These are phyloP conservation scores for Eubasilissa splendida DNA, from an alignment of 2,888 invertebrate species.

Conservation along the genomic window DNA sequence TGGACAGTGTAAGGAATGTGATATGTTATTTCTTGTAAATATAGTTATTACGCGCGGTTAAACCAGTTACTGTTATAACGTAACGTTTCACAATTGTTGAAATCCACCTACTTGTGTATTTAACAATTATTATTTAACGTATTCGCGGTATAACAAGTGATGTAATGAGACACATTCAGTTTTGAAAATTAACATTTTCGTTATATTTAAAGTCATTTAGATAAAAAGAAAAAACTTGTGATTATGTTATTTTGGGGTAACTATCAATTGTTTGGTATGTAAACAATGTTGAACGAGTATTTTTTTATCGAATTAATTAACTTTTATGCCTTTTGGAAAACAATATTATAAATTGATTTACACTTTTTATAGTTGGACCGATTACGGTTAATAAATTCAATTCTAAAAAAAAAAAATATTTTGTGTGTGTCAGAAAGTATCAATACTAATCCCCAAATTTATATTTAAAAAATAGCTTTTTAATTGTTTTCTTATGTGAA, in stretches of 20 bases:
- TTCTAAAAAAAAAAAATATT: not conserved
- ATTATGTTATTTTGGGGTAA: no score
- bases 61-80: constrained; percentile 18
- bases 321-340: no score
- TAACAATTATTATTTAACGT: not conserved
- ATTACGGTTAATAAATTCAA: no score
- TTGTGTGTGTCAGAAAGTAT: not conserved
- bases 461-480: no score
- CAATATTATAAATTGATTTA: no score
- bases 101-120: not conserved
- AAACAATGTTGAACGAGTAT: no score
- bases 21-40: constrained; percentile 34
- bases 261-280: no score
- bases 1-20: constrained; percentile 27
- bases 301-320: no score
- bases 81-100: not conserved
- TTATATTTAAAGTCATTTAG: not conserved
- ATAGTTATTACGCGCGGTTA: constrained; percentile 13
- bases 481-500: no score
- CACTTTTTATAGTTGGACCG: no score
- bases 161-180: not conserved
- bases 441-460: no score
- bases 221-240: no score
- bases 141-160: constrained; percentile 27
- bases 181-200: not conserved